Evolutionary conservation across 2,797 vertebrate species (phyloP), one percentile per base, ranked within the genome.

Genomic region (Schizopygopsis pylzovi): DNA sequence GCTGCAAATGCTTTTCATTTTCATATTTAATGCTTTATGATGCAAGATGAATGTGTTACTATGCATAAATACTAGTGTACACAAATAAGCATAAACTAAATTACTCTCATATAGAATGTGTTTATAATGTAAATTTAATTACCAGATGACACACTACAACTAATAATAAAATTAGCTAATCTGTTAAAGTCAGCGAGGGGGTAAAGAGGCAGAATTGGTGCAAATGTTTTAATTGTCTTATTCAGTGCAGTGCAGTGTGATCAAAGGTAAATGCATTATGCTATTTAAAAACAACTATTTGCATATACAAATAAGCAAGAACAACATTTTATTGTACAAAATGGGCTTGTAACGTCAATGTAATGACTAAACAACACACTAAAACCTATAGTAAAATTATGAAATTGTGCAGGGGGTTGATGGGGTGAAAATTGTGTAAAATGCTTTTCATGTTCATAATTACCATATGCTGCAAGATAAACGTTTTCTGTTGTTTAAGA

Each of bases 111-210:
- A 25, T 47, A n/a, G 33, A 65, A 75, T 39, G 22, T 1, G 18
- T 77, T 88, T 88, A 89, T 92, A 90, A 93, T 93, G 93, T 92
- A 86, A 61, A 89, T 85, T 76, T 89, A 88, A 89, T 89, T 81
- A 83, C 49, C 85, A 77, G 84, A 89, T 72, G 41, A 90, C 82
- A 79, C 84, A 90, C 81, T 86, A 85, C 84, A 87, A 59, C 86
- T 88, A 89, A 90, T 84, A 88, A 87, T 89, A 81, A 82, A 92
- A 91, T 90, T 25, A 81, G 43, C 79, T 89, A 87, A 92, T 92
- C 87, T 83, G 86, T 94, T 91, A 92, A 90, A 70, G 86, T 93
- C 90, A 86, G 82, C 0, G 6, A 82, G 52, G 61, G 47, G 28
- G 12, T 20, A 79, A 86, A 90, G 81, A 56, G 68, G 81, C 75